phyloP scores from a whole-genome alignment of 2,113 vertebrate genomes.

The Plecotus auritus region DNA sequence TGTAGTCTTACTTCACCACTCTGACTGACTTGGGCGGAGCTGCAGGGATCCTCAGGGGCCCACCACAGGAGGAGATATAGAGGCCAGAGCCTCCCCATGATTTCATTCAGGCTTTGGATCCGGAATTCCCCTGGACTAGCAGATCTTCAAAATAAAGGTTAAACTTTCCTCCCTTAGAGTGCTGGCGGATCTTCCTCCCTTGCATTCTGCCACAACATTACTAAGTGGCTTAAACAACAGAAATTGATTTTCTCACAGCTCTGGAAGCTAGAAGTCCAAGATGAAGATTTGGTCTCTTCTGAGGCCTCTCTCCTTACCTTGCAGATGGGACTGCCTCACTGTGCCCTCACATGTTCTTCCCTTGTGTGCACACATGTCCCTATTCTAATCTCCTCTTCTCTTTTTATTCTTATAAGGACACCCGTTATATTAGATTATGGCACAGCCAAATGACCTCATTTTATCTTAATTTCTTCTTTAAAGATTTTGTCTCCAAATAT shows the following conservation, averaged over 20 bases:
- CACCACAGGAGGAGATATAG: no score
- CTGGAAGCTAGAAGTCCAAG: neutral
- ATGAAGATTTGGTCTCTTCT: neutral
- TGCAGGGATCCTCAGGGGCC: no score
- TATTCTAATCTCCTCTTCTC: neutral
- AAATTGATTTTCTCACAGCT: conserved; percentile 15
- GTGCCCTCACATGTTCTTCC: neutral
- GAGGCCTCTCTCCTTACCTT: neutral
- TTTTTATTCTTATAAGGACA: neutral
- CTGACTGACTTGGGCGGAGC: no score
- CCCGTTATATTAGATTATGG: neutral
- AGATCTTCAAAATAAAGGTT: no score
- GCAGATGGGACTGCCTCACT: neutral
- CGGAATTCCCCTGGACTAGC: no score
- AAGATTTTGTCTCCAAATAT: neutral
- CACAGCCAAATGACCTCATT: neutral
- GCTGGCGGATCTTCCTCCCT: no score
- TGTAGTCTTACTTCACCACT: no score
- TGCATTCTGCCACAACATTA: neutral
- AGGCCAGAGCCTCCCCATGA: no score
- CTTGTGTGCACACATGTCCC: neutral
- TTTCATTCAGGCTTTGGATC: no score
- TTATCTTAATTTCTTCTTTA: conserved; percentile 15
- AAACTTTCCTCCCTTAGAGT: no score
- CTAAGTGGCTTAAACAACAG: neutral